Conservation (phyloP, 2,888 invertebrate species). For the Catonia carolina region DNA sequence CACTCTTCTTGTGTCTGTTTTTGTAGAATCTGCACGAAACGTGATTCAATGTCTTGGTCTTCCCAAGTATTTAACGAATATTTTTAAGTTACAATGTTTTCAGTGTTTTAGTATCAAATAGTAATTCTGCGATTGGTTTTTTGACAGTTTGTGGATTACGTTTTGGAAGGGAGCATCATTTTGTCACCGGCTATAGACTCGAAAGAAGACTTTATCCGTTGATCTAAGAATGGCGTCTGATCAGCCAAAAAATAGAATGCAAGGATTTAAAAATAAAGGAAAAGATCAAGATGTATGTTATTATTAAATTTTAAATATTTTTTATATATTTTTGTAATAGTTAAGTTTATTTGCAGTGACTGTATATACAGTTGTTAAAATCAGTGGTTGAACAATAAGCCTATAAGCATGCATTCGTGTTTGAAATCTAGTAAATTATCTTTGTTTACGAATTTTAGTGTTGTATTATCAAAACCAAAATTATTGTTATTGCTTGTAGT, state of each 20-base stretch:
- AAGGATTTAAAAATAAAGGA: constrained; percentile 97
- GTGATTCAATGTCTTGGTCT: constrained; percentile 23
- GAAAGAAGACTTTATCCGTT: constrained; percentile 19
- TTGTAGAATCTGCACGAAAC: constrained; percentile 20
- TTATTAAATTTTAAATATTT: constrained; percentile 19
- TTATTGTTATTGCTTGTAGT: too few relatives aligned
- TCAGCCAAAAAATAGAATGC: constrained; percentile 77
- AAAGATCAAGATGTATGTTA: constrained; percentile 96
- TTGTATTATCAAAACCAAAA: too few relatives aligned
- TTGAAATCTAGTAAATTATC: too few relatives aligned
- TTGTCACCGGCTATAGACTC: constrained; percentile 9
- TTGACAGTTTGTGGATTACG: not conserved
- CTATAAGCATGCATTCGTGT: too few relatives aligned
- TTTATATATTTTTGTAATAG: constrained; percentile 9
- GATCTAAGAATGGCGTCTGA: constrained; percentile 65
- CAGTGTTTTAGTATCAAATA: constrained; percentile 13
- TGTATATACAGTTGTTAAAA: too few relatives aligned
- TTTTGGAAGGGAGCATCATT: not conserved
- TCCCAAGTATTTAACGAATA: constrained; percentile 3
- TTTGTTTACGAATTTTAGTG: too few relatives aligned
- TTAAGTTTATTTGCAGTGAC: not conserved
- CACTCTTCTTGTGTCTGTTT: constrained; percentile 23
- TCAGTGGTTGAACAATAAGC: too few relatives aligned
- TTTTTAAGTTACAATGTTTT: constrained; percentile 5
- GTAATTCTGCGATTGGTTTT: not conserved